These are phyloP conservation scores for Podarcis lilfordi DNA, from an alignment of 2,797 vertebrate genomes.

Conservation along the genomic window DNA sequence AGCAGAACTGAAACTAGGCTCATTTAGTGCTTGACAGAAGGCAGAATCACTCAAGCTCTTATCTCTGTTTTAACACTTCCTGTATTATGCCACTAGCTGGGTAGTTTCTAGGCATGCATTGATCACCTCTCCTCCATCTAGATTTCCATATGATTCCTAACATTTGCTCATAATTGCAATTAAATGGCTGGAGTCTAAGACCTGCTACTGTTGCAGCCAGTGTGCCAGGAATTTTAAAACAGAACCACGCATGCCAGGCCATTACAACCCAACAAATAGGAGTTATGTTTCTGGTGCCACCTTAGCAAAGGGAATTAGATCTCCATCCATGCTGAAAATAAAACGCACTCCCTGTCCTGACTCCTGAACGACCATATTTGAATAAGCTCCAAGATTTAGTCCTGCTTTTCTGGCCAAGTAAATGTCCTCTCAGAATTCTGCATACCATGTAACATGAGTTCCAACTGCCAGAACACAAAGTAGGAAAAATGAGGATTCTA, in stretches of 20 bases:
- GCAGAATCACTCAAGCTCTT: not conserved
- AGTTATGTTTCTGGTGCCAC: not conserved
- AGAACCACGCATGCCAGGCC: not conserved
- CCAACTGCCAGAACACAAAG: not conserved
- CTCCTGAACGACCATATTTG: not conserved
- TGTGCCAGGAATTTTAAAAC: not conserved
- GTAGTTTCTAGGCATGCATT: no score
- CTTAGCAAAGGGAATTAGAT: not conserved
- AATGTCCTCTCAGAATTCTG: not conserved
- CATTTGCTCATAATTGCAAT: not conserved
- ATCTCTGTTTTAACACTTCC: not conserved
- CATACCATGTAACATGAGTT: not conserved
- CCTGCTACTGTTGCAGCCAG: not conserved
- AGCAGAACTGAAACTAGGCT: not conserved
- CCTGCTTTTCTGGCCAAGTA: not conserved
- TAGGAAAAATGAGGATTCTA: not conserved
- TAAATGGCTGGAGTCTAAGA: not conserved
- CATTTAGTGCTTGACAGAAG: not conserved
- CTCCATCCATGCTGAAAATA: not conserved
- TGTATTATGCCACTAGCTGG: not conserved
- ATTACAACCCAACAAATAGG: not conserved
- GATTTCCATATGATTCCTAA: no score
- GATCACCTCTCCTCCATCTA: no score
- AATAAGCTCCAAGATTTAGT: not conserved
- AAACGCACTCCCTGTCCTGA: not conserved